Conservation (phyloP, 2,888 invertebrate genomes). For the Apantesis nais region DNA sequence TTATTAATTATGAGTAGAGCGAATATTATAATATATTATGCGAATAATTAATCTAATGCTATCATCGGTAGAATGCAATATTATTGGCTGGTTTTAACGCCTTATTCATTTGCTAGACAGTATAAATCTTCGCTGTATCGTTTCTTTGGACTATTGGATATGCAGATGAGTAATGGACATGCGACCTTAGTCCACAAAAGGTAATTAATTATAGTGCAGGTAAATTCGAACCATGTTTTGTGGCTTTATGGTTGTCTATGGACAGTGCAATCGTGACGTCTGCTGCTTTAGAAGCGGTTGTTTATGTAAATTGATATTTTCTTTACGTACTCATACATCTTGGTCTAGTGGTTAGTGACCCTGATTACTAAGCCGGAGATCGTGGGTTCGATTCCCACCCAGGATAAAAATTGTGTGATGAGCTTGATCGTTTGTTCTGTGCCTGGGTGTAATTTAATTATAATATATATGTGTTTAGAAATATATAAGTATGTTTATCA, state of each 20-base stretch:
- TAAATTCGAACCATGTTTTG: conserved; percentile 14
- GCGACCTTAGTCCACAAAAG: conserved; percentile 22
- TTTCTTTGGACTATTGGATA: conserved; percentile 12
- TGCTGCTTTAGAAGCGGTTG: neutral
- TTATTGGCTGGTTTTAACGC: neutral
- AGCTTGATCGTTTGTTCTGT: no score
- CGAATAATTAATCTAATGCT: neutral
- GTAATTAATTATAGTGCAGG: conserved; percentile 16
- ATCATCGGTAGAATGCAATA: neutral
- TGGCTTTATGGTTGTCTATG: neutral
- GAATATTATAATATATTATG: no score
- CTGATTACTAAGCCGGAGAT: no score
- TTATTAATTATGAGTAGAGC: neutral
- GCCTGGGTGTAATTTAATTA: no score
- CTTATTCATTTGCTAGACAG: neutral
- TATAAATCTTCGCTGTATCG: neutral
- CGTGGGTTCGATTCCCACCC: no score
- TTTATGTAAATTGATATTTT: neutral
- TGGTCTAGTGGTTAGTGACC: no score
- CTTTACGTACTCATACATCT: neutral
- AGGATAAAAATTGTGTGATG: no score
- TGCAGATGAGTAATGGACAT: conserved; percentile 28
- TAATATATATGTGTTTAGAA: no score
- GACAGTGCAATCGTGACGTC: conserved; percentile 1
- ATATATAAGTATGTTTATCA: no score